These are phyloP conservation scores for Sinocyclocheilus maitianheensis DNA, from an alignment of 2,113 vertebrate species.

Conservation along the genomic window DNA sequence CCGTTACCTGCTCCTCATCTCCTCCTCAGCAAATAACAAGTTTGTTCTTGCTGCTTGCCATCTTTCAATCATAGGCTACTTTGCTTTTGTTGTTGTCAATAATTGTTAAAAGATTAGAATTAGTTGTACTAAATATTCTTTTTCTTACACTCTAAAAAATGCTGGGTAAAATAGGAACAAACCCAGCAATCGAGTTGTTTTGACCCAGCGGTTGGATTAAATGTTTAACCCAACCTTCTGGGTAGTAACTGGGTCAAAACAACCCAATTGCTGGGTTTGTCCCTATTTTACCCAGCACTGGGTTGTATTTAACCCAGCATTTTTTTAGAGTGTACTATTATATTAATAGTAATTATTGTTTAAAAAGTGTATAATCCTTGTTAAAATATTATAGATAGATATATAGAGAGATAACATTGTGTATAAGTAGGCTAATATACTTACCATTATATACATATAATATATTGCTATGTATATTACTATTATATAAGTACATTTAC, in stretches of 20 bases:
- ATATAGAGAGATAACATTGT: not conserved
- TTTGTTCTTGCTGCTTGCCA: constrained; percentile 8
- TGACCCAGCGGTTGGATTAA: too few relatives aligned
- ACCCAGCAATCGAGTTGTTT: too few relatives aligned
- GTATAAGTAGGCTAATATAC: not conserved
- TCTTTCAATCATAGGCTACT: not conserved
- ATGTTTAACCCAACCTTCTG: too few relatives aligned
- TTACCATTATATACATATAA: too few relatives aligned
- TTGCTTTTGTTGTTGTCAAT: not conserved
- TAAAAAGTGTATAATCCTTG: not conserved
- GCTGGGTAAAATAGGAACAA: too few relatives aligned
- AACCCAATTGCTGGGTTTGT: too few relatives aligned
- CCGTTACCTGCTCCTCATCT: constrained; percentile 59
- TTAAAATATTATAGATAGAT: not conserved
- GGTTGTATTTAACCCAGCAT: too few relatives aligned
- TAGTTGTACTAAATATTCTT: not conserved
- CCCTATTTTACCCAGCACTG: too few relatives aligned
- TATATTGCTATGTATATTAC: too few relatives aligned
- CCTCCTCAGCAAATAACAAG: constrained; percentile 48
- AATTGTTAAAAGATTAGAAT: not conserved
- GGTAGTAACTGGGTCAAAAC: too few relatives aligned
- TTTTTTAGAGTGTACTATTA: not conserved
- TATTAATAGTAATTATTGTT: not conserved
- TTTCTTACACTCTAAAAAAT: not conserved
- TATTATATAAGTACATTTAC: too few relatives aligned